Percentiles rank a stretch among this genome's conserved stretches.
phyloP scores from a whole-genome alignment of 1,140 invertebrate genomes.

The Wasmannia auropunctata region DNA sequence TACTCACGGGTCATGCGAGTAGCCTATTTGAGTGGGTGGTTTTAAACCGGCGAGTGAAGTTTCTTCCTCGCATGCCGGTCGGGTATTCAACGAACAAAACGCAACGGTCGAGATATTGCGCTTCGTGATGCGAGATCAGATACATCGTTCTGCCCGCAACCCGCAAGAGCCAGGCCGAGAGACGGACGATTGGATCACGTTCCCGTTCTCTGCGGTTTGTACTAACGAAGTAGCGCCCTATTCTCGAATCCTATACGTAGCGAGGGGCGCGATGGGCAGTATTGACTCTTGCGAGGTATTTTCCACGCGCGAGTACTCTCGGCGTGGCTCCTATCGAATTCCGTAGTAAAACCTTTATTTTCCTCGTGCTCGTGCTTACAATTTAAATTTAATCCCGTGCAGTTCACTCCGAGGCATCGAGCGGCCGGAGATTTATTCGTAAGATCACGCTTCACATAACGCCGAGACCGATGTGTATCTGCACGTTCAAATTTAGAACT shows the following conservation, averaged over 20 bases:
- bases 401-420: constrained; percentile 18
- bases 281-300: constrained; percentile 20
- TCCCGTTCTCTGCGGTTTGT: constrained; percentile 68
- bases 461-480: not conserved
- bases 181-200: constrained; percentile 72
- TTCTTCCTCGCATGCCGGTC: constrained; percentile 13
- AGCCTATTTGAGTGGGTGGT: not conserved
- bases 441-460: not conserved
- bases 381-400: constrained; percentile 39
- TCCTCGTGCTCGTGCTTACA: constrained; percentile 2
- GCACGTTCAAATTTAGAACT: not conserved
- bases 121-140: constrained; percentile 62
- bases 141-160: constrained; percentile 50
- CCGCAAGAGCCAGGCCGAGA: constrained; percentile 53
- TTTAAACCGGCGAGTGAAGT: constrained; percentile 9
- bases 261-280: constrained; percentile 14
- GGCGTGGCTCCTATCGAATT: not conserved
- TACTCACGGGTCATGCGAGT: not conserved
- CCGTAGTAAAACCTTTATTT: not conserved
- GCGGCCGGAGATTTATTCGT: not conserved
- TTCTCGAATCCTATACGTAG: constrained; percentile 61
- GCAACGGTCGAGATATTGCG: constrained; percentile 47
- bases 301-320: constrained; percentile 10
- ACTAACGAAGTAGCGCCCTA: constrained; percentile 67
- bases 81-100: constrained; percentile 28